Conservation (phyloP, 2,888 invertebrate species). For the Poecilobothrus nobilitatus region DNA sequence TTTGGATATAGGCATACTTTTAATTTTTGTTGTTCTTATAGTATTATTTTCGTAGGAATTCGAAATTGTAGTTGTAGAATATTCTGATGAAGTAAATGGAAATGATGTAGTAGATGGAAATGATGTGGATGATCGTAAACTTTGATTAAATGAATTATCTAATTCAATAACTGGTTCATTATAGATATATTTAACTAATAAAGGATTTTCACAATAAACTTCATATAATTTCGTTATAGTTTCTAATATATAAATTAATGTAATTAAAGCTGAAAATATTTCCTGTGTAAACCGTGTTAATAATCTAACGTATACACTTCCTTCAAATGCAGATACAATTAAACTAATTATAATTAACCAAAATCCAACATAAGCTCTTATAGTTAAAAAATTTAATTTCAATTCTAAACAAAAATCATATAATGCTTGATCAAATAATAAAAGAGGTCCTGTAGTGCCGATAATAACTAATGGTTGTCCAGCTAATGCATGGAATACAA, state of each 20-base stretch:
- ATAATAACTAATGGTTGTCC: slow-evolving; percentile 88
- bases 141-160: background rate
- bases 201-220: slow-evolving; percentile 63
- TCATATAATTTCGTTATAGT: slow-evolving; percentile 67
- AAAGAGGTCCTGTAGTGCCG: slow-evolving; percentile 82
- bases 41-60: slow-evolving; percentile 25
- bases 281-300: slow-evolving; percentile 89
- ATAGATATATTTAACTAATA: slow-evolving; percentile 52
- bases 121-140: background rate
- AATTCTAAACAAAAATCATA: slow-evolving; percentile 68
- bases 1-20: slow-evolving; percentile 34
- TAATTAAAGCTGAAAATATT: slow-evolving; percentile 86
- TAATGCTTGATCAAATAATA: slow-evolving; percentile 84
- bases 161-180: background rate
- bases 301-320: slow-evolving; percentile 76
- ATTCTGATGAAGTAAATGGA: background rate
- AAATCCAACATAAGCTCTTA: slow-evolving; percentile 76
- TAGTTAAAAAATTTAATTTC: slow-evolving; percentile 69
- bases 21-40: slow-evolving; percentile 38
- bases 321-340: slow-evolving; percentile 71
- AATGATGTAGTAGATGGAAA: background rate
- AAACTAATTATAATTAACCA: slow-evolving; percentile 78
- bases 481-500: slow-evolving; percentile 71
- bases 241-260: slow-evolving; percentile 83
- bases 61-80: slow-evolving; percentile 2